phyloP scores from a whole-genome alignment of 92 coral and sea anemone genomes.

The Micromussa lordhowensis region DNA sequence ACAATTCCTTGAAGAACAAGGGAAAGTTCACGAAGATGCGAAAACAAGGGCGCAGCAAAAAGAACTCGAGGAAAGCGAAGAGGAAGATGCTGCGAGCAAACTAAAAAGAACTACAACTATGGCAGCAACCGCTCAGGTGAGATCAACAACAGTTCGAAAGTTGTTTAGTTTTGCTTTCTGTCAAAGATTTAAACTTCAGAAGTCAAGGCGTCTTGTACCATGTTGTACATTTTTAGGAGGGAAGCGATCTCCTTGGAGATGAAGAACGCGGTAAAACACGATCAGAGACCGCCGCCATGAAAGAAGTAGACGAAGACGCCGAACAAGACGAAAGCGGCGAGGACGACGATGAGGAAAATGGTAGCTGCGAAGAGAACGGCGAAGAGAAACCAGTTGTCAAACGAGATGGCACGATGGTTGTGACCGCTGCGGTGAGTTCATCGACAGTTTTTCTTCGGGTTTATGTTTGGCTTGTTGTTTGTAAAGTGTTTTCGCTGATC shows the following conservation, averaged over 20 bases:
- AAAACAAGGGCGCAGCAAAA: constrained; percentile 88
- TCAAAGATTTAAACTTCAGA: constrained; percentile 1
- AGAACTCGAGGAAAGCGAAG: constrained; percentile 72
- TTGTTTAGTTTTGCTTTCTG: constrained; percentile 18
- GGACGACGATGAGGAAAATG: constrained; percentile 53
- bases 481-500: constrained; percentile 22
- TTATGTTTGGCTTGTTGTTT: background rate
- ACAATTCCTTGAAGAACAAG: constrained; percentile 84
- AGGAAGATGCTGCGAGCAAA: constrained; percentile 59
- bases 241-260: constrained; percentile 88
- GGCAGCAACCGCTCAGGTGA: constrained; percentile 89
- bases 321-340: constrained; percentile 46
- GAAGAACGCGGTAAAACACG: constrained; percentile 95
- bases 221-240: constrained; percentile 75
- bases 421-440: constrained; percentile 80
- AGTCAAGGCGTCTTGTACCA: constrained; percentile 25
- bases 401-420: constrained; percentile 86
- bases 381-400: constrained; percentile 82
- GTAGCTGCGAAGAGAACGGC: constrained; percentile 52
- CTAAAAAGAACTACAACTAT: constrained; percentile 84
- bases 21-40: constrained; percentile 84
- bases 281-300: constrained; percentile 82
- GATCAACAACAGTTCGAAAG: constrained; percentile 12
- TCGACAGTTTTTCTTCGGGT: background rate
- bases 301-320: constrained; percentile 70